Evolutionary conservation across 2,113 vertebrate species (phyloP).

Genomic region (Tragelaphus strepsiceros): DNA sequence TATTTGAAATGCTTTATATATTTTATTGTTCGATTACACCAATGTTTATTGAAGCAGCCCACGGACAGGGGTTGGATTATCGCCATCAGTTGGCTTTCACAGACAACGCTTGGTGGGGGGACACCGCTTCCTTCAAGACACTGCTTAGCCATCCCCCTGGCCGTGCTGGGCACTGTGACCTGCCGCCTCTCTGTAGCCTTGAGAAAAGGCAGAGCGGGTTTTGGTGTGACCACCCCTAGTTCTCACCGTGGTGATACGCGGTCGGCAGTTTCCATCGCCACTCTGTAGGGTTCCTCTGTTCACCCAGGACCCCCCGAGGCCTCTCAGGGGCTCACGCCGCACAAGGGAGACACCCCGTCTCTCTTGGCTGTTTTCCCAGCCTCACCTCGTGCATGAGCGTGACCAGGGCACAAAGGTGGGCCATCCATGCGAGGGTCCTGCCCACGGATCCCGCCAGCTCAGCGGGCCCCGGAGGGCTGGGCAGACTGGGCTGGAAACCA

Average conservation of each 20-base stretch:
- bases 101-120: neutral
- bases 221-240: neutral
- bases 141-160: neutral
- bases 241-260: accelerated
- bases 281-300: neutral
- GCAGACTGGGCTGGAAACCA: neutral
- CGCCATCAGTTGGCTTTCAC: neutral
- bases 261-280: no score
- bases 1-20: neutral
- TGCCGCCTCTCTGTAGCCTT: accelerated
- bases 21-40: neutral
- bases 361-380: neutral
- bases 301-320: neutral
- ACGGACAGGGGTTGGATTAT: neutral
- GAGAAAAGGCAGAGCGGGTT: neutral
- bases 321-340: accelerated
- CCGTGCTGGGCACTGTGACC: accelerated
- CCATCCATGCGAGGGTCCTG: accelerated
- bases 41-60: neutral
- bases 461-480: accelerated
- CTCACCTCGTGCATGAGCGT: accelerated
- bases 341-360: neutral
- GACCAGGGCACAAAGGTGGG: neutral
- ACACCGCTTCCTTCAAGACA: neutral
- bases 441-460: neutral